Conservation (phyloP, 1,140 invertebrate species). For the Papilio aristodemus region DNA sequence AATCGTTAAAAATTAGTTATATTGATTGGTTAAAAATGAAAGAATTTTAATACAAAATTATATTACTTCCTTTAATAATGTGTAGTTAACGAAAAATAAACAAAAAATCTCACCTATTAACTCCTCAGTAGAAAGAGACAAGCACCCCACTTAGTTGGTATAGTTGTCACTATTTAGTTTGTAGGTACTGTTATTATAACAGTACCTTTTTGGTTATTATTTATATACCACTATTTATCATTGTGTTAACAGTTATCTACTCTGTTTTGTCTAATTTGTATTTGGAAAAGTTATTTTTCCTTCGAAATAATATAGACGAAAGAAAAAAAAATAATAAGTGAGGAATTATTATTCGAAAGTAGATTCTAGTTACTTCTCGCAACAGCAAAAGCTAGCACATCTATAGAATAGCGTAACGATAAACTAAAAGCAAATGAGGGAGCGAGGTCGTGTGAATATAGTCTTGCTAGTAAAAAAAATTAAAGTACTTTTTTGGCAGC, state of each 20-base stretch:
- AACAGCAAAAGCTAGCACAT: not conserved
- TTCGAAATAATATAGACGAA: not conserved
- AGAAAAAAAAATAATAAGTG: not conserved
- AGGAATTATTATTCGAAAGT: not conserved
- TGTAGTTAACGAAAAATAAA: not conserved
- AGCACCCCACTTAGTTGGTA: not conserved
- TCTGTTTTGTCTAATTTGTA: slow-evolving; percentile 14
- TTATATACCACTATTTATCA: slow-evolving; percentile 49
- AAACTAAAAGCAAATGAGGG: slow-evolving; percentile 17
- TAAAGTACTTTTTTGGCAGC: not conserved
- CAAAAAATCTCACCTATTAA: slow-evolving; percentile 14
- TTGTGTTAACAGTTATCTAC: slow-evolving; percentile 33
- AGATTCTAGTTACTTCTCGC: not conserved
- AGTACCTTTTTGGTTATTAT: slow-evolving; percentile 52
- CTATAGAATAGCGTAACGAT: not conserved
- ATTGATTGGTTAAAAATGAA: not conserved
- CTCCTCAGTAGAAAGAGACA: not conserved
- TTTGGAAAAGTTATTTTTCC: not conserved
- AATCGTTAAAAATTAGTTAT: not conserved
- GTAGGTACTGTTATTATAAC: slow-evolving; percentile 51
- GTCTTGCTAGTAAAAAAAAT: not conserved
- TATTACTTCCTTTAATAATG: not conserved
- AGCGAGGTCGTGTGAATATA: slow-evolving; percentile 3
- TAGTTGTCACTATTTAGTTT: slow-evolving; percentile 19
- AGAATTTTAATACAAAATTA: not conserved